phyloP scores from a whole-genome alignment of 2,113 vertebrate species.

The Stigmatopora argus region DNA sequence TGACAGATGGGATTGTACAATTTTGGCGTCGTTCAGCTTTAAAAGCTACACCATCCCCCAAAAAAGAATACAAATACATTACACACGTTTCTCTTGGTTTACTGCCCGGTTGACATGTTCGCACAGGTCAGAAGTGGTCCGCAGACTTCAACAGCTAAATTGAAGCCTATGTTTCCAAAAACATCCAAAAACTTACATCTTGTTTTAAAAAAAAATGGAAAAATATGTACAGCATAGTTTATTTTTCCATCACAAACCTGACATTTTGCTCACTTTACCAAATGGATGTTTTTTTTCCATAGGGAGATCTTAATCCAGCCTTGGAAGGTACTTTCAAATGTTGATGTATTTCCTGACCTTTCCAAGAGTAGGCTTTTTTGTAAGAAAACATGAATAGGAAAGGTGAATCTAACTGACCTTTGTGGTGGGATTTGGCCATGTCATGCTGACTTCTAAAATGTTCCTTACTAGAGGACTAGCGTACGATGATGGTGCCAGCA shows the following conservation, averaged over 20 bases:
- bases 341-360: slow-evolving; percentile 4
- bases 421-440: slow-evolving; percentile 41
- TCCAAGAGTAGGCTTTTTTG: neutral
- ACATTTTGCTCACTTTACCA: slow-evolving; percentile 10
- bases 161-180: neutral
- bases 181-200: slow-evolving; percentile 3
- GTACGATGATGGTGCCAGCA: slow-evolving; percentile 43
- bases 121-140: neutral
- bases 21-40: neutral
- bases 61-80: neutral
- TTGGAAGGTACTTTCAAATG: slow-evolving; percentile 2
- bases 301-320: neutral
- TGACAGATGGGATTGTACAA: neutral
- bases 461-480: slow-evolving; percentile 38
- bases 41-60: neutral
- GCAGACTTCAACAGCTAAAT: neutral
- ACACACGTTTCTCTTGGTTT: neutral
- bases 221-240: neutral
- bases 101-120: neutral
- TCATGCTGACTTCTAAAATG: slow-evolving; percentile 45
- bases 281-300: neutral
- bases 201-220: neutral
- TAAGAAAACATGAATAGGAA: neutral
- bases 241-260: neutral
- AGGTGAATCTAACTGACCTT: slow-evolving; percentile 33